These are phyloP conservation scores for Phrynocephalus guinanensis DNA, from an alignment of 2,797 vertebrate genomes.

Conservation along the genomic window DNA sequence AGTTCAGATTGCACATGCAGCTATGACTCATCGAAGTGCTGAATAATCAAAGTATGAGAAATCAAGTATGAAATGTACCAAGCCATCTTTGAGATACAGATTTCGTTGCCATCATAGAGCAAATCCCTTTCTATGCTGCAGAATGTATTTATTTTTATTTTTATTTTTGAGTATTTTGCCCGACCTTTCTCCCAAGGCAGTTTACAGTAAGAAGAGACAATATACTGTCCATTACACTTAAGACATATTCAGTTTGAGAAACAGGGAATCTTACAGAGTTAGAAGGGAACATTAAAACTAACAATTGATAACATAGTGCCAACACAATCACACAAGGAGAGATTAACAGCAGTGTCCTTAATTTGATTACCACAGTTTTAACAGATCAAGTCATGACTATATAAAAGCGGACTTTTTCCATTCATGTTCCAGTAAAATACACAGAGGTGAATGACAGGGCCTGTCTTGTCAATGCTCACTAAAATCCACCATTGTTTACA, in stretches of 20 bases:
- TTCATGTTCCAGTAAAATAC: background rate
- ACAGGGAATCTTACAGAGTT: too few species aligned
- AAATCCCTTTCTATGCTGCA: background rate
- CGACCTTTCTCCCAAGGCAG: too few species aligned
- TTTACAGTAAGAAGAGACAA: too few species aligned
- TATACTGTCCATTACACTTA: too few species aligned
- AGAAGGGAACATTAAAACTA: too few species aligned
- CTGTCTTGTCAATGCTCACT: background rate
- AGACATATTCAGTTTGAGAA: too few species aligned
- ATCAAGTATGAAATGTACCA: background rate
- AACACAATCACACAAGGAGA: too few species aligned
- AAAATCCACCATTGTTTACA: conserved; percentile 4
- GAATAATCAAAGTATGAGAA: background rate
- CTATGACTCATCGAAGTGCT: background rate
- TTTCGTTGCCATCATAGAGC: background rate
- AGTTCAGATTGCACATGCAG: background rate
- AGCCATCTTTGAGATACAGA: background rate
- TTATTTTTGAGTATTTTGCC: too few species aligned
- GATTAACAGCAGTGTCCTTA: background rate
- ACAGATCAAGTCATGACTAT: background rate
- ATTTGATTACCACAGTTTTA: background rate
- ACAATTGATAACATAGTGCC: too few species aligned
- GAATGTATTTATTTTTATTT: too few species aligned
- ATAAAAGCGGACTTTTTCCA: background rate
- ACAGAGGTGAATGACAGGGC: background rate